Conservation (phyloP, 2,888 invertebrate genomes). For the Gasteruption jaculator region DNA sequence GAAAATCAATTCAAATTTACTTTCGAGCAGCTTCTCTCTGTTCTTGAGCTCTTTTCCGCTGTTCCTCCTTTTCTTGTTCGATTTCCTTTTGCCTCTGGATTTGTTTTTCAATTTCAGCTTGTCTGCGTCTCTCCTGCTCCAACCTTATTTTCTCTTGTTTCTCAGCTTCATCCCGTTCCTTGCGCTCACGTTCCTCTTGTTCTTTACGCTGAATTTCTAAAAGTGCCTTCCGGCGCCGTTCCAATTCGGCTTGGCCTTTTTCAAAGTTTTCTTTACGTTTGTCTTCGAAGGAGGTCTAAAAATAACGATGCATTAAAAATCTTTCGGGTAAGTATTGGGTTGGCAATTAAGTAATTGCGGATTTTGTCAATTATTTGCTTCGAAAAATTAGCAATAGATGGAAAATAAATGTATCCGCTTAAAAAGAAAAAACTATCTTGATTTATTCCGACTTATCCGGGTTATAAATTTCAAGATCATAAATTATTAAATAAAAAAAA, state of each 20-base stretch:
- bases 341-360: too few relatives aligned
- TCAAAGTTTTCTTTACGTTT: slow-evolving; percentile 96
- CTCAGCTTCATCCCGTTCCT: slow-evolving; percentile 87
- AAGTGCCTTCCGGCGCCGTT: slow-evolving; percentile 82
- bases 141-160: slow-evolving; percentile 75
- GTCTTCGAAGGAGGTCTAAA: slow-evolving; percentile 82
- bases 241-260: slow-evolving; percentile 95
- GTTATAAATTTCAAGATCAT: too few relatives aligned
- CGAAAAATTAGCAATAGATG: slow-evolving; percentile 23
- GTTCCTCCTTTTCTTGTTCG: slow-evolving; percentile 72
- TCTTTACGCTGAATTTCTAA: slow-evolving; percentile 87
- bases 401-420: slow-evolving; percentile 31
- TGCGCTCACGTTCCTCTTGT: slow-evolving; percentile 88
- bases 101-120: slow-evolving; percentile 82
- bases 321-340: slow-evolving; percentile 24
- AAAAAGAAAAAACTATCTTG: slow-evolving; percentile 11
- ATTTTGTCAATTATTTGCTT: too few relatives aligned
- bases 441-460: too few relatives aligned
- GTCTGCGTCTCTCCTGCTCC: slow-evolving; percentile 72
- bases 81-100: slow-evolving; percentile 74
- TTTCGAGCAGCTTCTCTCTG: slow-evolving; percentile 75
- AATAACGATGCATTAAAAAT: slow-evolving; percentile 39
- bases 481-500: background rate
- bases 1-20: slow-evolving; percentile 44
- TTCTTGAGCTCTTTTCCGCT: slow-evolving; percentile 73